Evolutionary conservation across 2,888 invertebrate species (phyloP).

Genomic region (Callyntrura guangdongensis): DNA sequence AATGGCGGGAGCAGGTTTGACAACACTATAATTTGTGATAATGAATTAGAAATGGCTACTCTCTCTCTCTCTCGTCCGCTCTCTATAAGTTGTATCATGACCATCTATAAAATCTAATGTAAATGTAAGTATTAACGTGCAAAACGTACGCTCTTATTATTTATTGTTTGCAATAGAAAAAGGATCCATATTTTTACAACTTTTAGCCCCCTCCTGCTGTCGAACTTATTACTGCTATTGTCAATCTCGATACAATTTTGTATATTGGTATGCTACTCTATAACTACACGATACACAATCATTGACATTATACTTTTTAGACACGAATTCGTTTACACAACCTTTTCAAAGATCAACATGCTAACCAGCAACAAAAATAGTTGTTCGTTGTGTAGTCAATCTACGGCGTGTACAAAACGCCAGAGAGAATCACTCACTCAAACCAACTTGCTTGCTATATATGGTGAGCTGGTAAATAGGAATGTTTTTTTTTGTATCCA

Average conservation of each 20-base stretch:
- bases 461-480: constrained; percentile 1
- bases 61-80: no score
- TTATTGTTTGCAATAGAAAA: constrained; percentile 56
- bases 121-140: background rate
- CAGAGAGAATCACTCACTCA: constrained; percentile 31
- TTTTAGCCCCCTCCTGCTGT: constrained; percentile 49
- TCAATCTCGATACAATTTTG: constrained; percentile 18
- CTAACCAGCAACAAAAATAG: constrained; percentile 29
- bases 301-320: background rate
- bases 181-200: constrained; percentile 47
- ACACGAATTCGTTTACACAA: background rate
- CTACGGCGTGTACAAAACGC: background rate
- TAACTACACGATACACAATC: no score
- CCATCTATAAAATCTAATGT: background rate
- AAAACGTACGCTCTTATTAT: constrained; percentile 24
- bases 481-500: background rate
- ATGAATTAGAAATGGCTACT: constrained; percentile 66
- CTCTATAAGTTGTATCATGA: constrained; percentile 11
- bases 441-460: background rate
- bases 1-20: constrained; percentile 72
- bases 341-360: background rate
- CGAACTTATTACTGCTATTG: constrained; percentile 37
- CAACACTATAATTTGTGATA: constrained; percentile 75
- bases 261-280: no score
- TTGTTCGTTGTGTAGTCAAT: no score